Evolutionary conservation across 2,888 invertebrate genomes (phyloP).

Genomic region (Hydrotaea diabolus): DNA sequence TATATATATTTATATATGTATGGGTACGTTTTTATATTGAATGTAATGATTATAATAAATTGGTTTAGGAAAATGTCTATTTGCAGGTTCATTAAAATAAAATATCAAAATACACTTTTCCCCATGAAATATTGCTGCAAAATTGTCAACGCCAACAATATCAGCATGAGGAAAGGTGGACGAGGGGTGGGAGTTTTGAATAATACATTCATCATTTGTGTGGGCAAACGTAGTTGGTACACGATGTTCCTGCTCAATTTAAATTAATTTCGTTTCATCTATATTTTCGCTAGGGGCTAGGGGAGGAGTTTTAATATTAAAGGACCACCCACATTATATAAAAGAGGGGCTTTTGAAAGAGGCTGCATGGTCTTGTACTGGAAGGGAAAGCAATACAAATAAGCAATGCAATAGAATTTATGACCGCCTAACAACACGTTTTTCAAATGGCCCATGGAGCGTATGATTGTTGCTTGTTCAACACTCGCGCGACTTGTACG

Average conservation of each 20-base stretch:
- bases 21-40: background rate
- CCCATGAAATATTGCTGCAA: background rate
- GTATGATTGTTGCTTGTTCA: background rate
- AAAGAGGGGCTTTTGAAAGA: too few species aligned
- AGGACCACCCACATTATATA: too few species aligned
- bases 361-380: background rate
- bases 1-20: too few species aligned
- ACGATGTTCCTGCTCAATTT: background rate
- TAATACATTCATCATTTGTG: background rate
- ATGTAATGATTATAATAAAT: background rate
- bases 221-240: background rate
- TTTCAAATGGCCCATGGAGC: background rate
- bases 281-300: background rate
- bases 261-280: background rate
- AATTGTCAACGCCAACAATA: background rate
- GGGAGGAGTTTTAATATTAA: too few species aligned
- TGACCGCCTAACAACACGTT: background rate
- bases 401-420: background rate
- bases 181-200: background rate
- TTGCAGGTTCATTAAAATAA: slow-evolving; percentile 13
- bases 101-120: slow-evolving; percentile 18
- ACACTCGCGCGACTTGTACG: background rate
- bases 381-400: background rate
- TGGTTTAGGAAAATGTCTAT: background rate
- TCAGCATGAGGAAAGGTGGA: background rate